Evolutionary conservation across 1,140 invertebrate genomes (phyloP), one percentile per base, ranked within the genome.

Genomic region (Sminthurinus signatus): DNA sequence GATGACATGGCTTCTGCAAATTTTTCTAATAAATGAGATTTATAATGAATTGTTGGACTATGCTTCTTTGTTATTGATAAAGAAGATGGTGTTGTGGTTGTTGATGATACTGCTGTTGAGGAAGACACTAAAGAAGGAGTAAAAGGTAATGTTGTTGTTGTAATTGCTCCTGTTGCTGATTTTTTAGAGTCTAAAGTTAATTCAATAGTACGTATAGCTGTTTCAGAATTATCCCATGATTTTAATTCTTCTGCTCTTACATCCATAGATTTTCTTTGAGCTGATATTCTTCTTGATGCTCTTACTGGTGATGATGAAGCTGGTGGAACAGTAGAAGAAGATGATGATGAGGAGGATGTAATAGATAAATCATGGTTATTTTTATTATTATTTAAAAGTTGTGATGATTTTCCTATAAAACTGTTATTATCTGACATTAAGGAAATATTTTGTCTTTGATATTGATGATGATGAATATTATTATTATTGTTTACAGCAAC

Each of bases 151-250:
- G 15, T 61, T n/a, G 21, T 60, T 25, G 21, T 27, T 32, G 17
- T 61, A 27, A 52, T 28, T 65, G 25, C 55, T 42, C 25, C n/a
- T n/a, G n/a, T n/a, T n/a, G n/a, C n/a, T n/a, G n/a, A n/a, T n/a
- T 55, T 51, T 44, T 66, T 39, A 25, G 54, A 54, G 39, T 66
- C 43, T 23, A 46, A 10, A 32, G 31, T 54, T 19, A 32, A 54
- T 12, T 63, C 61, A n/a, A 63, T 57, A n/a, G 52, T 56, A 43
- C 57, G 51, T 46, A 63, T 63, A 19, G 61, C 61, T 15, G 44
- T 28, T 17, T 64, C 62, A 21, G 42, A 21, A 4, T 32, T 48
- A 31, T 58, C 62, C 62, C 55, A 57, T 21, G 43, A 57, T 4
- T 57, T 36, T 25, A 31, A 48, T 8, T 64, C 57, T 14, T 28